phyloP scores from a whole-genome alignment of 2,797 vertebrate species.

The Cossypha heuglini region DNA sequence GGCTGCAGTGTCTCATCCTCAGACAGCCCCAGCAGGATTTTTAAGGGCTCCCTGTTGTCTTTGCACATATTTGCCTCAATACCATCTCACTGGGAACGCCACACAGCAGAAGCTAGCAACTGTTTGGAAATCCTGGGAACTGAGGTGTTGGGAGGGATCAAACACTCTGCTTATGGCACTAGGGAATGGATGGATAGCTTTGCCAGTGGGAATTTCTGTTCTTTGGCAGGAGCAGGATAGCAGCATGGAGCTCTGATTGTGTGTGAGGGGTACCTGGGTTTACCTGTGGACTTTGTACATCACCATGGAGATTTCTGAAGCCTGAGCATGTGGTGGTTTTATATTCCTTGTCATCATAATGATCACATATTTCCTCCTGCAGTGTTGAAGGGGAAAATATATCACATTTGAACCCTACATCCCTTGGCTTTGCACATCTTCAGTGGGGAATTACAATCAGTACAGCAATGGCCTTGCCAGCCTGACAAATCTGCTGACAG shows the following conservation, averaged over 20 bases:
- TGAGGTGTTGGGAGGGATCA: background rate
- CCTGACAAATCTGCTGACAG: constrained; percentile 25
- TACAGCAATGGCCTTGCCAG: background rate
- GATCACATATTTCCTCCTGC: background rate
- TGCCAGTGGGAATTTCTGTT: background rate
- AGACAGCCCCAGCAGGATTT: background rate
- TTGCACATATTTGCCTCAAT: background rate
- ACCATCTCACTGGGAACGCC: background rate
- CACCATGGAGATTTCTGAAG: background rate
- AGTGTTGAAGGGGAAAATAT: background rate
- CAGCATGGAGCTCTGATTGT: background rate
- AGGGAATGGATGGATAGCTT: background rate
- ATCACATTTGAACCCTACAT: background rate
- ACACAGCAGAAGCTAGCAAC: background rate
- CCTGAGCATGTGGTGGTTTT: background rate
- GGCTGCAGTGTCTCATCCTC: background rate
- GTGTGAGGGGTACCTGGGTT: background rate
- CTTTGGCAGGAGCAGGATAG: background rate
- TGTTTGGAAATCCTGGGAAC: background rate
- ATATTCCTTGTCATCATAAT: background rate
- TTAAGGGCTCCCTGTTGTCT: background rate
- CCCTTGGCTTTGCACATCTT: background rate
- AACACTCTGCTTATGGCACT: background rate
- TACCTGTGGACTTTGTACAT: background rate
- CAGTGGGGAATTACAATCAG: background rate